phyloP scores from a whole-genome alignment of 1,140 invertebrate genomes.

The Drosophila seguyi region DNA sequence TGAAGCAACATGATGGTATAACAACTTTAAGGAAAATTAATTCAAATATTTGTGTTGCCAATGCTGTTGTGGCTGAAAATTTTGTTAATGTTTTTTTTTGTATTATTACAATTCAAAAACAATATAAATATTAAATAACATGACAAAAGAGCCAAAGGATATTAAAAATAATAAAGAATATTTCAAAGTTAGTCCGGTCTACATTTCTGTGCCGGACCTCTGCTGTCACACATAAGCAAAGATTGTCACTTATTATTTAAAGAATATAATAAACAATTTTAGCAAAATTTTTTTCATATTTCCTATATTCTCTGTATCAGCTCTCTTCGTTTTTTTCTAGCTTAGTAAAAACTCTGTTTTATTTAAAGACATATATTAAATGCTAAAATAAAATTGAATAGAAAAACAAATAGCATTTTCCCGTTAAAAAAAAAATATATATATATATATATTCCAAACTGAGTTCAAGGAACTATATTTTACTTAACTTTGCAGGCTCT shows the following conservation, averaged over 20 bases:
- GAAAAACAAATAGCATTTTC: neutral
- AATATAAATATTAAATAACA: no score
- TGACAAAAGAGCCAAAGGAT: no score
- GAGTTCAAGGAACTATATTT: conserved; percentile 20
- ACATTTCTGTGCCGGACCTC: no score
- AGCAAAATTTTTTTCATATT: neutral
- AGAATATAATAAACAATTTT: neutral
- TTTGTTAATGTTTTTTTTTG: no score
- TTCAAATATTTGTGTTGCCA: conserved; percentile 10
- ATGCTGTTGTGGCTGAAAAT: neutral
- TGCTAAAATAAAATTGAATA: neutral
- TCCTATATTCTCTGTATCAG: no score
- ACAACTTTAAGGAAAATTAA: neutral
- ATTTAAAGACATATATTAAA: neutral
- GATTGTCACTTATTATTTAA: neutral
- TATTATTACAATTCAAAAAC: no score
- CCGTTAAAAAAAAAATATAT: conserved; percentile 4
- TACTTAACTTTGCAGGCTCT: neutral
- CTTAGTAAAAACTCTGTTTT: neutral
- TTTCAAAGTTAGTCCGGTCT: neutral
- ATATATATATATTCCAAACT: neutral
- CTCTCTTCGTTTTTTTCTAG: no score
- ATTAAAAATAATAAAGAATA: neutral
- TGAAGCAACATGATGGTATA: neutral
- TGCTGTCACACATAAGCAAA: no score